Conservation (phyloP, 2,797 vertebrate genomes). For the Platyrinchus mystaceus region DNA sequence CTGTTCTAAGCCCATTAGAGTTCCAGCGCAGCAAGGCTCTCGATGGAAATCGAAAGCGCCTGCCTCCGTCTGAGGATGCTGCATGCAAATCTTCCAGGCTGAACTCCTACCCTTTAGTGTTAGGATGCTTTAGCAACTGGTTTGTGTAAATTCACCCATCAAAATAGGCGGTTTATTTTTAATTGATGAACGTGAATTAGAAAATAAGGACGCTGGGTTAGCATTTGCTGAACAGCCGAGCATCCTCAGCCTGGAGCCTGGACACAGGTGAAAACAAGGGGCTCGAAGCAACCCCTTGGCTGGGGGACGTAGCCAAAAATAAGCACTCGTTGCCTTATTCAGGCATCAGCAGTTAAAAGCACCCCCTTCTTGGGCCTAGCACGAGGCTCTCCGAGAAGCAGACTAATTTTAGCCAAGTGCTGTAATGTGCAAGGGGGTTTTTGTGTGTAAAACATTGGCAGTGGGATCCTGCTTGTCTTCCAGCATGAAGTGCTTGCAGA, state of each 20-base stretch:
- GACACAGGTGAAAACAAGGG: slow-evolving; percentile 38
- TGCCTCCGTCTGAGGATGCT: slow-evolving; percentile 77
- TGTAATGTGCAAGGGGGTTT: slow-evolving; percentile 3
- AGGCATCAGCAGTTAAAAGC: slow-evolving; percentile 7
- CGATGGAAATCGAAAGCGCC: slow-evolving; percentile 80
- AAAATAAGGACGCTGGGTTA: slow-evolving; percentile 64
- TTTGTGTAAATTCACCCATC: slow-evolving; percentile 76
- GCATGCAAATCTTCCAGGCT: slow-evolving; percentile 77
- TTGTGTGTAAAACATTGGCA: slow-evolving; percentile 54
- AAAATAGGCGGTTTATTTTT: slow-evolving; percentile 67
- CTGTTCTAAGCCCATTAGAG: slow-evolving; percentile 93
- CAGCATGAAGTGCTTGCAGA: neutral
- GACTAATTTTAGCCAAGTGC: slow-evolving; percentile 53
- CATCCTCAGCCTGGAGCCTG: neutral
- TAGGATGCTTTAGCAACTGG: slow-evolving; percentile 78
- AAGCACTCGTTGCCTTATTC: neutral
- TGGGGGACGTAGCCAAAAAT: neutral
- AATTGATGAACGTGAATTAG: slow-evolving; percentile 77
- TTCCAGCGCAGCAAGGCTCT: slow-evolving; percentile 91
- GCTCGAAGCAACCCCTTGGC: neutral
- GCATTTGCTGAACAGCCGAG: neutral
- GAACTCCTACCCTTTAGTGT: slow-evolving; percentile 79
- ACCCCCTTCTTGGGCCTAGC: slow-evolving; percentile 29
- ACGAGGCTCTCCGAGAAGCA: neutral
- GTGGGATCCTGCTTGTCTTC: slow-evolving; percentile 37